Conservation (phyloP, 2,888 invertebrate species). For the Pyrrhosoma nymphula region DNA sequence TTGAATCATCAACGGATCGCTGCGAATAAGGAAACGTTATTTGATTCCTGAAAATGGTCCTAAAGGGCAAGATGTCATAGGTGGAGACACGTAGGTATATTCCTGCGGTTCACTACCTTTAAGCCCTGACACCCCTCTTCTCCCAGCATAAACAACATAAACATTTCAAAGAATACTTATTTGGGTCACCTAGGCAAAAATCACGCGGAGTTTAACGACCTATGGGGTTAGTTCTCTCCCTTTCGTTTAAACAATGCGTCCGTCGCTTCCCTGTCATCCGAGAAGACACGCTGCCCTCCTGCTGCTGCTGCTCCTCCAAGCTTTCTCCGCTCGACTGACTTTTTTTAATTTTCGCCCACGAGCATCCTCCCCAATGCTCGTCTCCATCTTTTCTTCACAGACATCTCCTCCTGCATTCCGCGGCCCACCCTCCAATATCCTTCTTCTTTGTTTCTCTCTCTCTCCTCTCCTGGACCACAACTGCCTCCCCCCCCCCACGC, state of each 20-base stretch:
- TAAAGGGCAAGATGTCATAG: neutral
- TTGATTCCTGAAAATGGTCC: neutral
- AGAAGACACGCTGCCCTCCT: neutral
- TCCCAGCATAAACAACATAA: neutral
- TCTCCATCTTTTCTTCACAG: neutral
- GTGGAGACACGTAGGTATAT: neutral
- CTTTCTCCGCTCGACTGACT: neutral
- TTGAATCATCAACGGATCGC: neutral
- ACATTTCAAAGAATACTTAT: neutral
- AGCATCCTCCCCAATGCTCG: neutral
- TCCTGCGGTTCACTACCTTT: neutral
- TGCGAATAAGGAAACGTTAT: neutral
- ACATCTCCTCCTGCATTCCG: neutral
- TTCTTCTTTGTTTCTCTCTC: neutral
- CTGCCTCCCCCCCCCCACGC: neutral
- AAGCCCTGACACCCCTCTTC: neutral
- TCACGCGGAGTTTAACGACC: neutral
- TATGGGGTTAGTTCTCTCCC: neutral
- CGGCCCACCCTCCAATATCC: neutral
- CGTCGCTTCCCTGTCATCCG: neutral
- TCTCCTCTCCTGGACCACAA: neutral
- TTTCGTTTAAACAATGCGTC: neutral
- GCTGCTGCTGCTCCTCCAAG: neutral
- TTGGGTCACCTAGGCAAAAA: neutral
- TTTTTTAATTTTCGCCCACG: neutral